Base-by-base conservation (phyloP, 2,113 vertebrate genomes). In the Chionis minor region DNA sequence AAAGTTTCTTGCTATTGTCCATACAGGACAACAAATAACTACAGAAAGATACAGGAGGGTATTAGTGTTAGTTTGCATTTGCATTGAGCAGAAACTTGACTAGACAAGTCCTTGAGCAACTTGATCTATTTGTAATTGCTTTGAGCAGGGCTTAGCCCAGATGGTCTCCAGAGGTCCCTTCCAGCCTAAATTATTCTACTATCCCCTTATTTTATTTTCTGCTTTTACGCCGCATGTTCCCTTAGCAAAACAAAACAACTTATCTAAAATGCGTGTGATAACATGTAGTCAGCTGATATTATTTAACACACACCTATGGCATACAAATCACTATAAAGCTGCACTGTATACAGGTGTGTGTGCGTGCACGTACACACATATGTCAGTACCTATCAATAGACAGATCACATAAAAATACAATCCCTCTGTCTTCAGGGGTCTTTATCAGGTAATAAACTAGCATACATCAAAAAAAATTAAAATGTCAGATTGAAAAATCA, bases 81-180 rank as follows among this genome's bases (percentile, higher is more conserved):
- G 35, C 52, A 54, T 21, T 0, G 5, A 82, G 54, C 82, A 86
- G 93, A 67, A 91, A 52, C 90, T 72, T 6, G 1, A 42, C 78
- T 17, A 72, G 65, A 40, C 67, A 80, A 90, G 80, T 83, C 75
- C 93, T 92, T 65, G 83, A 94, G 62, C 91, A 90, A 26, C 71
- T 47, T 7, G 26, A 83, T 86, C 54, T 73, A 23, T 88, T 51
- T 47, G 66, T 69, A 80, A 82, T 80, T 83, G 83, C 89, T 89
- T 24, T 70, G 91, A 94, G 93, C 83, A 56, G 83, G 54, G 33
- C 90, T 74, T 67, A 62, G 95, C 71, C 80, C 67, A 70, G 71
- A 30, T 18, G 54, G 30, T 73, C 54, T 84, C 80, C 67, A 44
- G 80, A 83, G 80, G 49, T 47, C 49, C 42, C 88, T 81, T 78